phyloP scores from a whole-genome alignment of 2,797 vertebrate genomes.

The Melanotaenia trifasciata region DNA sequence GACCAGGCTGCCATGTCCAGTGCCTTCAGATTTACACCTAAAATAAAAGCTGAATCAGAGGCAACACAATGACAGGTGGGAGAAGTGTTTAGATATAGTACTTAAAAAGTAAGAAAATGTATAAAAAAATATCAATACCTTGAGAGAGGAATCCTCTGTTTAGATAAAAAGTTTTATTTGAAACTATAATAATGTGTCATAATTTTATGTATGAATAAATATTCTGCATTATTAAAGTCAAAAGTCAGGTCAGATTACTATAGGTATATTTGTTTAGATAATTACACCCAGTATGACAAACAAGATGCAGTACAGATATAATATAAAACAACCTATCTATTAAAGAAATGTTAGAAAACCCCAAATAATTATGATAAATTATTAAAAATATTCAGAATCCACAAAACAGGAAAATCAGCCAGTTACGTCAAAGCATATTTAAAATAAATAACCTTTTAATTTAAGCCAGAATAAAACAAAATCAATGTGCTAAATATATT shows the following conservation, averaged over 20 bases:
- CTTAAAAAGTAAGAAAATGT: not conserved
- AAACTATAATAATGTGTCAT: not conserved
- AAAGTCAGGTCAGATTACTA: not conserved
- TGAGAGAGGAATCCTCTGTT: not conserved
- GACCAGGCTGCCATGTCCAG: slow-evolving; percentile 15
- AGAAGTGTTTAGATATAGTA: not conserved
- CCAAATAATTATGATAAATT: no score
- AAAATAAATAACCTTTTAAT: not conserved
- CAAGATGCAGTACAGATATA: not conserved
- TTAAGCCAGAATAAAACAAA: not conserved
- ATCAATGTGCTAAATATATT: not conserved
- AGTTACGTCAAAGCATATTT: no score
- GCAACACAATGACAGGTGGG: not conserved
- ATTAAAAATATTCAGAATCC: no score
- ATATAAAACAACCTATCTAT: not conserved
- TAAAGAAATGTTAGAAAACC: not conserved
- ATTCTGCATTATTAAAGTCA: not conserved
- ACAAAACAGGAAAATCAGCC: not conserved
- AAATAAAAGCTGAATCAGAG: slow-evolving; percentile 17
- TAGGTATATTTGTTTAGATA: not conserved
- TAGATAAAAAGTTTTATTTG: not conserved
- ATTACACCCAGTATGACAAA: no score
- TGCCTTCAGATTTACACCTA: slow-evolving; percentile 23
- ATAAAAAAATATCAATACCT: not conserved
- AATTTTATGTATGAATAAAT: not conserved